Evolutionary conservation across 2,113 vertebrate genomes (phyloP), one percentile per base, ranked within the genome.

Genomic region (Nycticebus coucang): DNA sequence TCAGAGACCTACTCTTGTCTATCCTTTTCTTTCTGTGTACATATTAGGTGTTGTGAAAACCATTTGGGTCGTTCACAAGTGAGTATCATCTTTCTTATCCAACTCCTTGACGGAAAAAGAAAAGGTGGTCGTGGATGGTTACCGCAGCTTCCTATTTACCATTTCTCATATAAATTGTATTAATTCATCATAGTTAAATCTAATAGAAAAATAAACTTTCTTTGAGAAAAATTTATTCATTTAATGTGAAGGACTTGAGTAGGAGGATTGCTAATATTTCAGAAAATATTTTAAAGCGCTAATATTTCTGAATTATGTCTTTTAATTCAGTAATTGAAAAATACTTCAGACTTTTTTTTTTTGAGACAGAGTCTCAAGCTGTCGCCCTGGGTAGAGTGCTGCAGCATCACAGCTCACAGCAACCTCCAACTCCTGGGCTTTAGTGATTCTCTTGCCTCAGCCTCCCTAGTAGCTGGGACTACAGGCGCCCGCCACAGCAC

Each of bases 191-290:
- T 83, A 30, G 11, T 68, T 87, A 75, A 80, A 0, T 77, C 9
- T 94, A 59, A 82, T 7, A 66, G 84, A 77, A 9, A 78, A 87
- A 57, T 89, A 84, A 85, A 24, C 17, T 55, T 26, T 45, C 87
- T 86, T 92, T 57, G 66, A 74, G 53, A 68, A 53, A 87, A 78
- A 78, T 45, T 81, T 17, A 45, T 89, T 91, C 69, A 28, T 93
- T 59, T 81, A 24, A 4, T 37, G 1, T 75, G 28, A 88, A 93
- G 15, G 24, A 66, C 45, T 68, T 68, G 3, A 85, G 60, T 87
- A 68, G 11, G 3, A 37, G 37, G 45, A 37, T 84, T 94, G 33
- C 19, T 72, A 62, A 30, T 13, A 77, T 89, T 89, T 94, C 72
- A 81, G 41, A 72, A 91, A 89, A 81, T 53, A 71, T 37, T 78